Conservation (phyloP, 2,113 vertebrate species). For the human (Homo sapiens) region GRCh38 chr3:12350501-12351000, state of each 20-base stretch:
- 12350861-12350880: slow-evolving; percentile 13
- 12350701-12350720: slow-evolving; percentile 67
- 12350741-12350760: slow-evolving; percentile 69
- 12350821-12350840: neutral
- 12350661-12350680: slow-evolving; percentile 83
- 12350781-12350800: slow-evolving; percentile 47
- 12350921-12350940: neutral
- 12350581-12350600: slow-evolving; percentile 67
- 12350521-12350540: slow-evolving; percentile 69
- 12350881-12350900: neutral
- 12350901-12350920: neutral
- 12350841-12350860: neutral
- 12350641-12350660: slow-evolving; percentile 86
- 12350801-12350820: neutral
- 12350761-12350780: slow-evolving; percentile 42
- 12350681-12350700: slow-evolving; percentile 74
- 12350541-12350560: slow-evolving; percentile 68
- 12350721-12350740: slow-evolving; percentile 75
- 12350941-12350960: neutral
- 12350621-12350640: slow-evolving; percentile 84
- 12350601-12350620: slow-evolving; percentile 82
- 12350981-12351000: neutral
- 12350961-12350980: neutral
- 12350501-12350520: slow-evolving; percentile 52
- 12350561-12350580: slow-evolving; percentile 74